phyloP scores from a whole-genome alignment of 2,888 invertebrate genomes.

The Hirudinaria manillensis region DNA sequence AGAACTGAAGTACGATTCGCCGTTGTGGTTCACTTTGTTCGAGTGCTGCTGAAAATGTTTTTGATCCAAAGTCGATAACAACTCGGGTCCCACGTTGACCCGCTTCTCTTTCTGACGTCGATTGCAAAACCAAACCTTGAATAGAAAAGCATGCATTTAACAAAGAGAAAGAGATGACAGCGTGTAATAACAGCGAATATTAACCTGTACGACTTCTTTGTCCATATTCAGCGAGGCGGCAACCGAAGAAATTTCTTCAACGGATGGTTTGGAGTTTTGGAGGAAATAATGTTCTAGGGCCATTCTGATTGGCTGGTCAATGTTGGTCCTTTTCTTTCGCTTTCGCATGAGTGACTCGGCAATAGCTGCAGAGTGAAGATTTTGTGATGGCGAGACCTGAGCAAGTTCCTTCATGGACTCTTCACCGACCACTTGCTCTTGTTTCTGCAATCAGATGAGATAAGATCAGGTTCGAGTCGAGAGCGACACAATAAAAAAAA shows the following conservation, averaged over 20 bases:
- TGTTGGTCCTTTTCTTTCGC: conserved; percentile 90
- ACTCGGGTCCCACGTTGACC: conserved; percentile 59
- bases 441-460: neutral
- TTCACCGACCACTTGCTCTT: neutral
- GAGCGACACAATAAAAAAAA: neutral
- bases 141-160: neutral
- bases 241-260: conserved; percentile 85
- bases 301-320: conserved; percentile 87
- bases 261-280: conserved; percentile 89
- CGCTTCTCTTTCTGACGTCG: conserved; percentile 53
- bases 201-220: conserved; percentile 75
- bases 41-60: conserved; percentile 12
- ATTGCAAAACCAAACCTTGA: conserved; percentile 53
- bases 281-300: conserved; percentile 88
- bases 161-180: neutral
- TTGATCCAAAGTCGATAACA: conserved; percentile 13
- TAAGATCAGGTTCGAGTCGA: neutral
- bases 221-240: conserved; percentile 91
- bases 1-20: neutral
- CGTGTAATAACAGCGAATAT: neutral
- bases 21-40: conserved; percentile 2
- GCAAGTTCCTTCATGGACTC: neutral
- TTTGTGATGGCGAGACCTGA: neutral
- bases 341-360: conserved; percentile 59
- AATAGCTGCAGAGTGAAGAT: conserved; percentile 34